These are phyloP conservation scores for Ophiothrix spiculata DNA, from an alignment of 35 echinoderm and acorn worm genomes.

Conservation along the genomic window DNA sequence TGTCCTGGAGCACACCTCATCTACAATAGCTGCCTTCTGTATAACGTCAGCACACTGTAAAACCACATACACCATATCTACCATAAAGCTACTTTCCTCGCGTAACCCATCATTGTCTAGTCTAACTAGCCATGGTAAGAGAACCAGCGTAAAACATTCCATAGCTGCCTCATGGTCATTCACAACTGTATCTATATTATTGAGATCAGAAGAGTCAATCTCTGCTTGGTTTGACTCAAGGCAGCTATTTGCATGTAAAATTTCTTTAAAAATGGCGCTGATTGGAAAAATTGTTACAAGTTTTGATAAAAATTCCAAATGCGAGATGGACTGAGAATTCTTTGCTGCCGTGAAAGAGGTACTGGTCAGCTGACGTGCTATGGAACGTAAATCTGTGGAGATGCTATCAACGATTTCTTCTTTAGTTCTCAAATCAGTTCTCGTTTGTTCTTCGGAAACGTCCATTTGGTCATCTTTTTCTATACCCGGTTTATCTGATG, in stretches of 20 bases:
- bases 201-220: not conserved
- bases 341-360: not conserved
- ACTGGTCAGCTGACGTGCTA: not conserved
- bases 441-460: not conserved
- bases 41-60: slow-evolving; percentile 14
- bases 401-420: not conserved
- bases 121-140: slow-evolving; percentile 59
- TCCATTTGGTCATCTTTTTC: not conserved
- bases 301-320: slow-evolving; percentile 5
- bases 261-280: slow-evolving; percentile 10
- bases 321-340: not conserved
- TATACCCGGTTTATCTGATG: not conserved
- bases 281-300: slow-evolving; percentile 5
- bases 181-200: not conserved
- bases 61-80: slow-evolving; percentile 29
- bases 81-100: slow-evolving; percentile 18
- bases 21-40: slow-evolving; percentile 19
- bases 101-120: not conserved
- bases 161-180: not conserved
- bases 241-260: not conserved
- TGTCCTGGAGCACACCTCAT: slow-evolving; percentile 25
- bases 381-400: not conserved
- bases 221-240: not conserved
- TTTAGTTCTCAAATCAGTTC: not conserved
- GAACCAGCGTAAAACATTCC: slow-evolving; percentile 34